These are phyloP conservation scores for Pseudomyrmex flavicornis DNA, from an alignment of 1,140 invertebrate species.

Conservation along the genomic window DNA sequence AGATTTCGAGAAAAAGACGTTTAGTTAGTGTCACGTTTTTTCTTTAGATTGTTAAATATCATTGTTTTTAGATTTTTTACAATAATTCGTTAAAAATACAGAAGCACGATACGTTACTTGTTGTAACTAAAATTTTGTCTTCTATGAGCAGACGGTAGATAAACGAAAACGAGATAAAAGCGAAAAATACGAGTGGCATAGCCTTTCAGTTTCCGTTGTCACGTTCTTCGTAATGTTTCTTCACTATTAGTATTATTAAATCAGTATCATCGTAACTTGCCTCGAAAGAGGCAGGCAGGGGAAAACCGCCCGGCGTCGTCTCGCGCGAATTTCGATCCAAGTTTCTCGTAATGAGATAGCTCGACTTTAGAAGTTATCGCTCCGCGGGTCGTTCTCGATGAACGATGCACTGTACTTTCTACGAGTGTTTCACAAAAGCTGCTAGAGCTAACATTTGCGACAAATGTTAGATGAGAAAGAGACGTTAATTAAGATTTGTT, in stretches of 20 bases:
- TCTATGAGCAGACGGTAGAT: constrained; percentile 8
- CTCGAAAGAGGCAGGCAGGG: neutral
- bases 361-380: constrained; percentile 34
- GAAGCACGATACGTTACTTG: neutral
- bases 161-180: constrained; percentile 28
- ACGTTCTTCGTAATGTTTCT: constrained; percentile 23
- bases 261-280: constrained; percentile 21
- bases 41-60: no score
- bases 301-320: neutral
- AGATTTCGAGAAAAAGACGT: neutral
- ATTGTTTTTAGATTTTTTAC: neutral
- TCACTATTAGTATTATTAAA: constrained; percentile 55
- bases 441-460: neutral
- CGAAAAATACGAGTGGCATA: neutral
- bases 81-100: neutral
- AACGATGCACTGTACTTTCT: constrained; percentile 31
- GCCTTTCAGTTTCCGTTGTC: constrained; percentile 14
- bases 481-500: neutral
- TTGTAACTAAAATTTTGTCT: constrained; percentile 6
- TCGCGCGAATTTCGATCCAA: constrained; percentile 42
- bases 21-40: neutral
- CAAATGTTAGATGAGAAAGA: neutral
- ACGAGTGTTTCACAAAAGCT: neutral
- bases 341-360: constrained; percentile 55
- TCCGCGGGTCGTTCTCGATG: constrained; percentile 23